Percentiles rank a stretch among this genome's conserved stretches.
Conservation (phyloP, 92 coral and sea anemone species). For the Parazoanthus atlanticus region DNA sequence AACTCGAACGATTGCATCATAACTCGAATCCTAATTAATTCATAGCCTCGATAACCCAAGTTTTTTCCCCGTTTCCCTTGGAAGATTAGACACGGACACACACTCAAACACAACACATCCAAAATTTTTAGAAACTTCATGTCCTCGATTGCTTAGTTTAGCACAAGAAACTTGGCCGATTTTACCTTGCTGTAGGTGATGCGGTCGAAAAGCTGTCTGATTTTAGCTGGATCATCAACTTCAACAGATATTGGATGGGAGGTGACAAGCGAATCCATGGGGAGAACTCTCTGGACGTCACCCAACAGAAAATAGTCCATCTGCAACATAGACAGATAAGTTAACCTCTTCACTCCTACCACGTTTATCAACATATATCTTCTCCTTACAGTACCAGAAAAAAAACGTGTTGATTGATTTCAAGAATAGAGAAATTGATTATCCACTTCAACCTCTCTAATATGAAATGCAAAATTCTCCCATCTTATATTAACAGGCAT, state of each 20-base stretch:
- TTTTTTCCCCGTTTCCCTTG: too few relatives aligned
- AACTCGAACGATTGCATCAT: neutral
- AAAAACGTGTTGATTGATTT: too few relatives aligned
- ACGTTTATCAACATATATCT: too few relatives aligned
- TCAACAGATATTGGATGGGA: slow-evolving; percentile 94
- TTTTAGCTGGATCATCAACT: slow-evolving; percentile 88
- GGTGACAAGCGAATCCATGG: slow-evolving; percentile 80
- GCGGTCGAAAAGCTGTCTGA: slow-evolving; percentile 83
- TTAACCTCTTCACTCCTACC: neutral
- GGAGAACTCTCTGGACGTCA: slow-evolving; percentile 84
- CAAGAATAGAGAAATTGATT: too few relatives aligned
- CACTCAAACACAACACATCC: neutral
- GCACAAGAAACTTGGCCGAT: neutral
- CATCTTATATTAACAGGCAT: too few relatives aligned
- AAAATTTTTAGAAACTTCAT: neutral
- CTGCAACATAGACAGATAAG: slow-evolving; percentile 44
- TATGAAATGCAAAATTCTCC: too few relatives aligned
- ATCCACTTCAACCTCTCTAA: too few relatives aligned
- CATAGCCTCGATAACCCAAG: too few relatives aligned
- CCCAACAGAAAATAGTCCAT: slow-evolving; percentile 82
- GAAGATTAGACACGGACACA: neutral
- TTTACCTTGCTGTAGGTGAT: slow-evolving; percentile 95
- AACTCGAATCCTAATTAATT: too few relatives aligned
- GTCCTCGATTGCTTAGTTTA: neutral
- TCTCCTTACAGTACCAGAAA: too few relatives aligned